Conservation (phyloP, 2,113 vertebrate genomes). For the Pipa parva region DNA sequence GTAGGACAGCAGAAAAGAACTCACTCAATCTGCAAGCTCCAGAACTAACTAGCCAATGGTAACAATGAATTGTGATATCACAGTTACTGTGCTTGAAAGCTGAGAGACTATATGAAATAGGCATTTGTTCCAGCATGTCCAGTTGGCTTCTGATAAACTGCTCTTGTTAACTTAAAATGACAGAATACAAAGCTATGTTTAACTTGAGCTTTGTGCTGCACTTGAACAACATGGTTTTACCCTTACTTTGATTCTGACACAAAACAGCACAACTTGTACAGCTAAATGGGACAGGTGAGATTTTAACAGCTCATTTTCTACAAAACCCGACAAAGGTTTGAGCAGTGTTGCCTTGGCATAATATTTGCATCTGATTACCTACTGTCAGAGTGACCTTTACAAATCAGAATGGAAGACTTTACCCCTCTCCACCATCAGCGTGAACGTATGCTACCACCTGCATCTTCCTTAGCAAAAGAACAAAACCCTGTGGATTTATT, state of each 20-base stretch:
- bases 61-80: neutral
- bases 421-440: neutral
- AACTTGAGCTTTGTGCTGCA: neutral
- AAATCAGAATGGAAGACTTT: neutral
- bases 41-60: conserved; percentile 1
- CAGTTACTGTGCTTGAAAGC: neutral
- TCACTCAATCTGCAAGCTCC: neutral
- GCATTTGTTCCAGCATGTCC: conserved; percentile 12
- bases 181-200: neutral
- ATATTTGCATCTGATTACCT: conserved; percentile 6
- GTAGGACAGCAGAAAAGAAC: conserved; percentile 1
- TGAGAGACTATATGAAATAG: neutral
- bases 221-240: too few relatives aligned
- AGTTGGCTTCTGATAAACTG: conserved; percentile 11
- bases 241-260: conserved; percentile 13
- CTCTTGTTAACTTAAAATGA: neutral
- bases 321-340: neutral
- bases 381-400: neutral
- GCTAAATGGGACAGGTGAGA: neutral
- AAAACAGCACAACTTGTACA: neutral
- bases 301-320: conserved; percentile 5
- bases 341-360: neutral
- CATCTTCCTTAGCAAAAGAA: conserved; percentile 15
- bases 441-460: neutral
- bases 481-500: conserved; percentile 26